These are phyloP conservation scores for Trichonephila inaurata DNA, from an alignment of 1,140 invertebrate genomes.

Conservation along the genomic window DNA sequence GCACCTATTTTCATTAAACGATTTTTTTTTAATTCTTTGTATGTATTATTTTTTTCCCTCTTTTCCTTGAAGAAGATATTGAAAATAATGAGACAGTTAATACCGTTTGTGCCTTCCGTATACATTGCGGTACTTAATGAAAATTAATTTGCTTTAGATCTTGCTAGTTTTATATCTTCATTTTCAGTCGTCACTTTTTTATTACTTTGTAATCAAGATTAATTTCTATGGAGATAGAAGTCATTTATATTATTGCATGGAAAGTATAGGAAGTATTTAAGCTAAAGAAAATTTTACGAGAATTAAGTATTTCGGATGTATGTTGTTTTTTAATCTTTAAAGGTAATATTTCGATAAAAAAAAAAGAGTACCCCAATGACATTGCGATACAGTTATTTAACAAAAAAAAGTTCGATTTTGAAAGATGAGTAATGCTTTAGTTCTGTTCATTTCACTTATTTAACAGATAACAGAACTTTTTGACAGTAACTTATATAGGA, in stretches of 20 bases:
- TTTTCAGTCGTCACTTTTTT: not conserved
- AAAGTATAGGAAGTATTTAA: not conserved
- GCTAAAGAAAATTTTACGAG: not conserved
- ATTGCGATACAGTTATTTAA: too few relatives aligned
- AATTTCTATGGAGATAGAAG: not conserved
- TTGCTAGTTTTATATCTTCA: not conserved
- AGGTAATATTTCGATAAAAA: too few relatives aligned
- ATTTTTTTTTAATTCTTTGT: not conserved
- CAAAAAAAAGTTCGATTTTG: too few relatives aligned
- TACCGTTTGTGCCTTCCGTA: not conserved
- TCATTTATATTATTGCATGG: not conserved
- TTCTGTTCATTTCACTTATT: too few relatives aligned
- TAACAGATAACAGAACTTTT: too few relatives aligned
- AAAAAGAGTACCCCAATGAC: too few relatives aligned
- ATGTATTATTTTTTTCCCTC: not conserved
- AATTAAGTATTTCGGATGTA: too few relatives aligned
- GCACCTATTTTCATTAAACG: not conserved
- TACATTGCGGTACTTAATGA: slow-evolving; percentile 15
- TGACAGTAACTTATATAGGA: too few relatives aligned
- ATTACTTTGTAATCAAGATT: not conserved
- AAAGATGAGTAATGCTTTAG: too few relatives aligned
- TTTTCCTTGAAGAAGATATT: not conserved
- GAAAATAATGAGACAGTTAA: slow-evolving; percentile 35
- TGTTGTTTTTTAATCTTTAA: too few relatives aligned
- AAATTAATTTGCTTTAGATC: slow-evolving; percentile 7